Conservation (phyloP, 2,888 invertebrate species). For the Uloborus plumipes region DNA sequence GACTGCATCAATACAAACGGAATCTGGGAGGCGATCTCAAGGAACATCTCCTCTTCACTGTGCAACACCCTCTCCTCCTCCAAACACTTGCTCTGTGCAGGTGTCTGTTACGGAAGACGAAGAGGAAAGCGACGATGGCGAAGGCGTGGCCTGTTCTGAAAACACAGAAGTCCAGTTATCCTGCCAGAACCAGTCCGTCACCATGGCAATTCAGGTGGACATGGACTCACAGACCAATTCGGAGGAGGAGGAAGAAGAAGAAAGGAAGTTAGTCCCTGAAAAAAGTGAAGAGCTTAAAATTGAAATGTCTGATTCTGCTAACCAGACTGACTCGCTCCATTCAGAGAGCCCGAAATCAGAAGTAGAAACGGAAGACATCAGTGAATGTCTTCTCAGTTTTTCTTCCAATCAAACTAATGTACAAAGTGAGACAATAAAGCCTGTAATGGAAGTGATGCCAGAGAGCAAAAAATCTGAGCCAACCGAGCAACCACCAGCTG, state of each 20-base stretch:
- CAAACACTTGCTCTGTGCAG: slow-evolving; percentile 42
- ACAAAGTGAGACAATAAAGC: background rate
- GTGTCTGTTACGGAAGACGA: slow-evolving; percentile 35
- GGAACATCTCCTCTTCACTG: slow-evolving; percentile 63
- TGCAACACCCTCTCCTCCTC: slow-evolving; percentile 56
- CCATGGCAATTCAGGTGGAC: slow-evolving; percentile 73
- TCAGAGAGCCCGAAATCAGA: slow-evolving; percentile 54
- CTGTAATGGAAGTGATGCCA: background rate
- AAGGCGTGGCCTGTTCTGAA: slow-evolving; percentile 27
- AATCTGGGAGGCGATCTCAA: slow-evolving; percentile 60
- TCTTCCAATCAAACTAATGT: too few species aligned
- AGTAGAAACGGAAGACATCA: slow-evolving; percentile 23
- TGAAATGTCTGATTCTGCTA: slow-evolving; percentile 62
- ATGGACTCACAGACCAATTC: slow-evolving; percentile 63
- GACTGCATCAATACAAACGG: slow-evolving; percentile 50
- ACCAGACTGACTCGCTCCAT: slow-evolving; percentile 58
- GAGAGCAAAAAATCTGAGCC: background rate
- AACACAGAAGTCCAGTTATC: slow-evolving; percentile 23
- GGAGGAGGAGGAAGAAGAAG: slow-evolving; percentile 60
- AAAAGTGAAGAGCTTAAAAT: slow-evolving; percentile 29
- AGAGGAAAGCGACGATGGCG: slow-evolving; percentile 51
- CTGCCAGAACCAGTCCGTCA: slow-evolving; percentile 74
- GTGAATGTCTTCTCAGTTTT: slow-evolving; percentile 1
- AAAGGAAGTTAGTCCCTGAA: background rate
- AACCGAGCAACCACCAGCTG: background rate